Evolutionary conservation across 2,797 vertebrate species (phyloP), one percentile per base, ranked within the genome.

Genomic region (Antennarius maculatus): DNA sequence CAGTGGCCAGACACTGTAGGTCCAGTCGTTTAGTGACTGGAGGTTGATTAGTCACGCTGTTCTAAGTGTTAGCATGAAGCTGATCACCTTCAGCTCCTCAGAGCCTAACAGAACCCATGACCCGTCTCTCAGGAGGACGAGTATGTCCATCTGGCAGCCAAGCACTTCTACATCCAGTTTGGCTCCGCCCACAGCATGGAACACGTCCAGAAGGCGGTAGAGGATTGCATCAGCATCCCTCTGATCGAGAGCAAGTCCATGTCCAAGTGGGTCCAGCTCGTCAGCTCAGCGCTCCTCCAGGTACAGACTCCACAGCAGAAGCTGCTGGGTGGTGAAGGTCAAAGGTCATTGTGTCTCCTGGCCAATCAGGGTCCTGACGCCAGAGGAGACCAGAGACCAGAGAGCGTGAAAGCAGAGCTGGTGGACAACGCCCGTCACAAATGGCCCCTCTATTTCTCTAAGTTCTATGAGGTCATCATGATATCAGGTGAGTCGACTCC

Each of bases 381-480:
- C 49, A 91, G 88, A 34, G 87, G 90, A 28, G 87, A 2, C n/a
- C 68, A 67, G 28, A 81, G 77, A 3, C 46, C 42, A 0, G 91
- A 92, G 46, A 68, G 51, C 0, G 93, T 96, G 15, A 95, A 93
- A 82, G 94, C 88, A 43, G 92, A 96, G 18, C 82, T 97, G 41
- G 95, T 98, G 1, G 89, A 94, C 63, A 82, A 85, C 1, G 94
- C 94, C 54, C 91, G 82, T 6, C 55, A 94, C 49, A 92, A 92
- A 66, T 99, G 96, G 97, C 93, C 95, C 1, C 72, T 98, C 52
- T 86, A 95, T 59, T 99, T 99, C 90, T 98, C 97, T 18, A 94
- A 90, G 71, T 96, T 98, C 75, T 99, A 93, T 82, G 94, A 98
- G 86, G 94, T 95, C 67, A 92, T 86, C 29, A 91, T 93, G 60